phyloP scores from a whole-genome alignment of 2,113 vertebrate species.

The Xiphophorus couchianus region DNA sequence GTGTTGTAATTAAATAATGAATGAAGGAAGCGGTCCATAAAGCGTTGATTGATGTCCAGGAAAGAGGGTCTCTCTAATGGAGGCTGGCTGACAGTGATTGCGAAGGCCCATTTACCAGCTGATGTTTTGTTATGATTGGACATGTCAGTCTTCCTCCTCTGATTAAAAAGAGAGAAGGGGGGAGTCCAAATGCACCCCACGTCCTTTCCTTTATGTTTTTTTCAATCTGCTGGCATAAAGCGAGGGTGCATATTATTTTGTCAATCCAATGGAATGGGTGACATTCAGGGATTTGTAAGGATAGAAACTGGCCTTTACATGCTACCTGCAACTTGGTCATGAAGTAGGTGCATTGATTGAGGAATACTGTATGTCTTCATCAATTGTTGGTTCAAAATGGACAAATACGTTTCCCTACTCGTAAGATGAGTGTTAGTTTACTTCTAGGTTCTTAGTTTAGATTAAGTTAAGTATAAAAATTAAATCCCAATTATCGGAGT shows the following conservation, averaged over 20 bases:
- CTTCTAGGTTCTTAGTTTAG: background rate
- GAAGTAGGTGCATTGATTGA: slow-evolving; percentile 27
- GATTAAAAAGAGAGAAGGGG: slow-evolving; percentile 93
- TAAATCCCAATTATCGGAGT: too few species aligned
- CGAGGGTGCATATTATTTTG: slow-evolving; percentile 98
- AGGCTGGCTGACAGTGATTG: slow-evolving; percentile 92
- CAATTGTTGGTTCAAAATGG: background rate
- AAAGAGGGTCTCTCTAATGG: slow-evolving; percentile 89
- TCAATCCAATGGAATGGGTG: slow-evolving; percentile 90
- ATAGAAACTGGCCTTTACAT: slow-evolving; percentile 64
- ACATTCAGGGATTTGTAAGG: slow-evolving; percentile 71
- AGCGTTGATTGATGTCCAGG: slow-evolving; percentile 93
- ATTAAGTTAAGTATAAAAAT: too few species aligned
- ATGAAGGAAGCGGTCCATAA: slow-evolving; percentile 78
- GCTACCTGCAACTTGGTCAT: slow-evolving; percentile 53
- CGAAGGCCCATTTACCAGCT: slow-evolving; percentile 90
- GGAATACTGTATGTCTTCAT: background rate
- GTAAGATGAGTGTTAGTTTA: background rate
- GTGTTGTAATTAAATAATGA: slow-evolving; percentile 80
- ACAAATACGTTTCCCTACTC: background rate
- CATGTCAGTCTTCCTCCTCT: slow-evolving; percentile 98
- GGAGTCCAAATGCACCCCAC: slow-evolving; percentile 84
- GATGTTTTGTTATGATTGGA: slow-evolving; percentile 99
- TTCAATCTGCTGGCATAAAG: slow-evolving; percentile 86
- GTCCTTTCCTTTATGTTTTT: slow-evolving; percentile 85